Evolutionary conservation across 2,113 vertebrate genomes (phyloP).

Genomic region (Bubo blakistoni): DNA sequence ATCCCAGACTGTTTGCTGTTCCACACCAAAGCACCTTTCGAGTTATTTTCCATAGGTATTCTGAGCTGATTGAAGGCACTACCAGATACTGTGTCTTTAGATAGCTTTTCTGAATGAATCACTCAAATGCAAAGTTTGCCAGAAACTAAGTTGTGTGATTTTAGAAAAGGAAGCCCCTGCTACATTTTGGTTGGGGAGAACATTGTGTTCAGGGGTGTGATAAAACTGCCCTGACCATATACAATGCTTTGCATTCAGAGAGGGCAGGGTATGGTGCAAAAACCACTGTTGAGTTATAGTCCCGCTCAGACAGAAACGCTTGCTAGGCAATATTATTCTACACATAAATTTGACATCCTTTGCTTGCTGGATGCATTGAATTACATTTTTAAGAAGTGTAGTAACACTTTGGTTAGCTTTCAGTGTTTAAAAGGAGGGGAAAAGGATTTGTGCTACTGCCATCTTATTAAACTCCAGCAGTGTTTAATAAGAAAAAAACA

Average conservation of each 20-base stretch:
- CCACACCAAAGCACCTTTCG: constrained; percentile 59
- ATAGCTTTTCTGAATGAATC: constrained; percentile 20
- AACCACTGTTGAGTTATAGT: not conserved
- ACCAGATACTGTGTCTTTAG: constrained; percentile 12
- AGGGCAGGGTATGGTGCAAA: not conserved
- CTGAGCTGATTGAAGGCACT: constrained; percentile 18
- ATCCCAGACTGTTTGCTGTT: constrained; percentile 38
- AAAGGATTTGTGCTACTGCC: constrained; percentile 34
- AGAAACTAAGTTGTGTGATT: constrained; percentile 5
- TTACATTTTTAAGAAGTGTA: constrained; percentile 25
- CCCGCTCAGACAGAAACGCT: not conserved
- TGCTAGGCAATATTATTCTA: constrained; percentile 27
- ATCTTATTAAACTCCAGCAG: constrained; percentile 34
- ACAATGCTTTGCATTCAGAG: not conserved
- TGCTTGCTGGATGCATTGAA: constrained; percentile 27
- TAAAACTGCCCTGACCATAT: not conserved
- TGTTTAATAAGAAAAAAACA: constrained; percentile 50
- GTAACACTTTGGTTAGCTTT: constrained; percentile 25
- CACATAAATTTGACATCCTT: constrained; percentile 27
- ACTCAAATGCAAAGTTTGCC: constrained; percentile 26
- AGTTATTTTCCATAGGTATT: constrained; percentile 43
- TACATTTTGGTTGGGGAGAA: not conserved
- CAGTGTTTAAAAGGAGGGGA: constrained; percentile 16
- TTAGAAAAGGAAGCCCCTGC: not conserved
- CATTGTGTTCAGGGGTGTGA: not conserved